Conservation (phyloP, 1,140 invertebrate species). For the Homarus americanus region DNA sequence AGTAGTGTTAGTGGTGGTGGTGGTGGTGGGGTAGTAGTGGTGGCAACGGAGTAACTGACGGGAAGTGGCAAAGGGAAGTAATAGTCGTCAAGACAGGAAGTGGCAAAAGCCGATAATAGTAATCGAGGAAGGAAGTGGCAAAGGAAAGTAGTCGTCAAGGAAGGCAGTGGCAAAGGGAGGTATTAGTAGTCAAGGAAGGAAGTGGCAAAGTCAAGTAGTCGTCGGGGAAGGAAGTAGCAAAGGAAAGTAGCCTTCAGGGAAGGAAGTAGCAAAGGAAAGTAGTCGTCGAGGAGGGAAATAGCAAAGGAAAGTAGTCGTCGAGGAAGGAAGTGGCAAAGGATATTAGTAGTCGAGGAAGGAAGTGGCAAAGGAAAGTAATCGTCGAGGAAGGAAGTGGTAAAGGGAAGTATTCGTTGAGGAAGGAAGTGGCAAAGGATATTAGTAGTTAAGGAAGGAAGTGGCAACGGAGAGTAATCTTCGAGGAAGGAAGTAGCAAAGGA, state of each 20-base stretch:
- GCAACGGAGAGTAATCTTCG: not conserved
- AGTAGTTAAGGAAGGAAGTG: not conserved
- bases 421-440: not conserved
- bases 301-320: not conserved
- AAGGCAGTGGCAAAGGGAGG: no score
- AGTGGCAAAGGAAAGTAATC: not conserved
- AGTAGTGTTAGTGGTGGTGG: no score
- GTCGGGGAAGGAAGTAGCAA: not conserved
- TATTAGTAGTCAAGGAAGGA: not conserved
- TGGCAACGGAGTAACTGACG: no score
- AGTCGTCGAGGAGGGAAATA: not conserved
- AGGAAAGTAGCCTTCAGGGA: not conserved
- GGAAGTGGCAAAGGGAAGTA: no score
- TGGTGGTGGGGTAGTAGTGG: no score
- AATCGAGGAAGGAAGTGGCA: not conserved
- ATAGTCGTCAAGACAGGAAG: no score
- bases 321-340: not conserved
- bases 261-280: not conserved
- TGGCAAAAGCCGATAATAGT: no score
- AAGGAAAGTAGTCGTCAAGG: not conserved
- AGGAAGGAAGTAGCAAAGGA: not conserved
- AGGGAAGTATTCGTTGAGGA: not conserved
- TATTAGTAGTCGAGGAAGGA: not conserved
- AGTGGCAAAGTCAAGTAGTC: not conserved
- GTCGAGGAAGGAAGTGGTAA: not conserved